Conservation (phyloP, 2,888 invertebrate species). For the Periphyllus acericola region DNA sequence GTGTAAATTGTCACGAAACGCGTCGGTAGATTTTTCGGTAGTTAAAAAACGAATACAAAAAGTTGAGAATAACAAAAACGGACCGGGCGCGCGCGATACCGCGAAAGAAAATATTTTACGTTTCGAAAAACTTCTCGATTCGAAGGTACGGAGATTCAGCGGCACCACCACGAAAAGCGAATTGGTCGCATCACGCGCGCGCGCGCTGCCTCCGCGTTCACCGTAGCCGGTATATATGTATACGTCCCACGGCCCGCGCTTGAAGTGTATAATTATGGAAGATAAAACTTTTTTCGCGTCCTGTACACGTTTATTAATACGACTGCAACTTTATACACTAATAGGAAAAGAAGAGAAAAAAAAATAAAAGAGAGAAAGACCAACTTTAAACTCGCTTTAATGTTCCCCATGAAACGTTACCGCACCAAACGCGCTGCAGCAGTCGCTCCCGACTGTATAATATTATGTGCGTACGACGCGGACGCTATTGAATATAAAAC, state of each 20-base stretch:
- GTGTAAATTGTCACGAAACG: neutral
- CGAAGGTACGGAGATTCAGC: neutral
- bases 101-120: neutral
- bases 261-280: neutral
- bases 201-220: too few species aligned
- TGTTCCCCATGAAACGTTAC: neutral
- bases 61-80: neutral
- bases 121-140: conserved; percentile 1
- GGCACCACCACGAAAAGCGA: neutral
- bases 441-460: neutral
- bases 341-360: too few species aligned
- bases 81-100: neutral
- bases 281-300: neutral
- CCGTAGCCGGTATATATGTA: too few species aligned
- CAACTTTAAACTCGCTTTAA: neutral
- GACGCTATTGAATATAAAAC: neutral
- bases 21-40: neutral
- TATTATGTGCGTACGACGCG: neutral
- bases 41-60: neutral
- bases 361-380: neutral
- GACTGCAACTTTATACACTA: neutral
- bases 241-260: neutral
- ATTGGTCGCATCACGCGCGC: neutral
- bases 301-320: neutral
- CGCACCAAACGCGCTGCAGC: neutral